These are phyloP conservation scores for Volucella inflata DNA, from an alignment of 2,888 invertebrate species.

Conservation along the genomic window DNA sequence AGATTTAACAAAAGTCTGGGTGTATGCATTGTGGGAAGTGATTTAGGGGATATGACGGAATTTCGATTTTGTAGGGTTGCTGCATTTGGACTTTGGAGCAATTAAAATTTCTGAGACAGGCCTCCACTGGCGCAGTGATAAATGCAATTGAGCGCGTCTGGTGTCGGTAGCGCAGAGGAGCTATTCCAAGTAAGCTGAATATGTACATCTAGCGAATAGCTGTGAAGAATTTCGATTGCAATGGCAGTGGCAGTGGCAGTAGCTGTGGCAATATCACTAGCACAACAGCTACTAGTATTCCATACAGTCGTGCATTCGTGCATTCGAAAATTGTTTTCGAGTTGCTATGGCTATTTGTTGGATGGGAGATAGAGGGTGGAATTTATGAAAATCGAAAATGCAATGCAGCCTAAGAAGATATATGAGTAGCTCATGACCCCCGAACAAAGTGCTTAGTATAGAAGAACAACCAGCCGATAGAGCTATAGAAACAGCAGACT, in stretches of 20 bases:
- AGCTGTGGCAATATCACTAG: conserved; percentile 12
- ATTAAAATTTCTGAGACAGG: conserved; percentile 72
- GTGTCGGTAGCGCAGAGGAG: conserved; percentile 42
- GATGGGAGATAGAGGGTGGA: conserved; percentile 26
- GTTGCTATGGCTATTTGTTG: conserved; percentile 21
- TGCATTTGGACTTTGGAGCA: conserved; percentile 69
- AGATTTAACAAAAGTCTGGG: conserved; percentile 52
- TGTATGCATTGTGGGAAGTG: conserved; percentile 63
- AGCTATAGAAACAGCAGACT: conserved; percentile 16
- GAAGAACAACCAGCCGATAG: not conserved
- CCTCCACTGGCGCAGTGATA: conserved; percentile 65
- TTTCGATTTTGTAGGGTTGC: conserved; percentile 74
- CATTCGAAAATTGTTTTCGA: conserved; percentile 72
- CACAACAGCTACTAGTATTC: too few relatives aligned
- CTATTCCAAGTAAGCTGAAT: conserved; percentile 33
- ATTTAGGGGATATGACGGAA: conserved; percentile 73
- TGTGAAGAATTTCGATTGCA: conserved; percentile 65
- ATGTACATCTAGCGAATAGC: conserved; percentile 28
- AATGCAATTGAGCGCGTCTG: conserved; percentile 55
- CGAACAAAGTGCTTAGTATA: conserved; percentile 52
- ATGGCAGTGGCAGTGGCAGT: conserved; percentile 40
- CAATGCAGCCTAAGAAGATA: conserved; percentile 64
- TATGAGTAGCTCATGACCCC: conserved; percentile 64
- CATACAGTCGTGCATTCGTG: conserved; percentile 45
- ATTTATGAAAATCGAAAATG: conserved; percentile 76